These are phyloP conservation scores for Psittacula cyanocephala DNA, from an alignment of 2,113 vertebrate genomes.

Conservation along the genomic window DNA sequence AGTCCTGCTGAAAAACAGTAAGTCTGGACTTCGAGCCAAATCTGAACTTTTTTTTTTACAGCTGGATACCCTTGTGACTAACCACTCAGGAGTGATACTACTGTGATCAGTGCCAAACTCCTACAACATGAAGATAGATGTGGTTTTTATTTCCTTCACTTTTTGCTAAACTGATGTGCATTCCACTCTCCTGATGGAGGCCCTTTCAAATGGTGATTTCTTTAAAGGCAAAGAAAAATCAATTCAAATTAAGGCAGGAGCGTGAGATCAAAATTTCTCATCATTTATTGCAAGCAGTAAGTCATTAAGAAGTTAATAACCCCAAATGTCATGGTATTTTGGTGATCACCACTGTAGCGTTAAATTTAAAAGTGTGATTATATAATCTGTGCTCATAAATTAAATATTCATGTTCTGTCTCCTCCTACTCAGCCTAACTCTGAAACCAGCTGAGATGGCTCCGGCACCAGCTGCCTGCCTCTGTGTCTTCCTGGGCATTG, in stretches of 20 bases:
- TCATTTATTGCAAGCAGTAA: neutral
- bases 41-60: neutral
- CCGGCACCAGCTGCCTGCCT: neutral
- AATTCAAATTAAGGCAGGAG: neutral
- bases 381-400: neutral
- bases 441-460: neutral
- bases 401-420: neutral
- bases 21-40: conserved; percentile 32
- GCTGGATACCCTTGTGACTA: conserved; percentile 43
- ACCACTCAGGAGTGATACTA: conserved; percentile 21
- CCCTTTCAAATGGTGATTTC: neutral
- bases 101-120: conserved; percentile 21
- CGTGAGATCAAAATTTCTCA: neutral
- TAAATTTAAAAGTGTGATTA: neutral
- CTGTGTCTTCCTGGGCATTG: neutral
- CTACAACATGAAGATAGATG: conserved; percentile 9
- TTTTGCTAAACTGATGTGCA: conserved; percentile 9
- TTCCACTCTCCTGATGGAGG: neutral
- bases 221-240: conserved; percentile 19
- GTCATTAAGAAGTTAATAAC: neutral
- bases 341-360: neutral
- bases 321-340: neutral
- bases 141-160: conserved; percentile 12
- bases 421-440: neutral
- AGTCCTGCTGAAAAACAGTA: conserved; percentile 26